phyloP scores from a whole-genome alignment of 2,113 vertebrate genomes.

The Chelonoidis abingdonii region DNA sequence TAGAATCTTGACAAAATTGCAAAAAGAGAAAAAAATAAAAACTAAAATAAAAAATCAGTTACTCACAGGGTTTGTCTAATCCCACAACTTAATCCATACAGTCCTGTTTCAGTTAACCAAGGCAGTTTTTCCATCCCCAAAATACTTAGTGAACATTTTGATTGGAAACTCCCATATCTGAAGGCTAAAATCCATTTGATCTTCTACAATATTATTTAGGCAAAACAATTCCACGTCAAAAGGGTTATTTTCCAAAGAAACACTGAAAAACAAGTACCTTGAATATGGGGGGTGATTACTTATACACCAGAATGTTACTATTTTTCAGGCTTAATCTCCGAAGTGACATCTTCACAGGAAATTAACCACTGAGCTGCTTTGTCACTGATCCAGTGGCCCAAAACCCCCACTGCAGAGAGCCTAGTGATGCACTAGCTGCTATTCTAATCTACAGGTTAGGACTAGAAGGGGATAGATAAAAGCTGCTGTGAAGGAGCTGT shows the following conservation, averaged over 20 bases:
- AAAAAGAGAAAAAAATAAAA: neutral
- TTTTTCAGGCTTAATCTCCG: neutral
- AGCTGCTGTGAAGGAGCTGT: fast-evolving
- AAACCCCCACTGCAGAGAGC: neutral
- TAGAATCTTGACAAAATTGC: neutral
- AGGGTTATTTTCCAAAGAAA: neutral
- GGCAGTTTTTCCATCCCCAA: neutral
- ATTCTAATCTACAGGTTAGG: neutral
- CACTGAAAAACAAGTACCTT: neutral
- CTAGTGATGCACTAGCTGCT: neutral
- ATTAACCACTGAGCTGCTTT: fast-evolving
- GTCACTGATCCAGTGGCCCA: too few species aligned
- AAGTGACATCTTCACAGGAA: neutral
- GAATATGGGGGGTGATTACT: neutral
- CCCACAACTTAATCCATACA: fast-evolving
- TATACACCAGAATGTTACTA: neutral
- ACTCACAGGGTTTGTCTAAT: neutral
- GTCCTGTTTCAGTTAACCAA: neutral
- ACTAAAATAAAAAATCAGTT: neutral
- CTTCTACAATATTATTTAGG: neutral
- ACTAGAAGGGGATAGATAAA: neutral
- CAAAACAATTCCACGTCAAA: neutral
- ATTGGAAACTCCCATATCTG: neutral
- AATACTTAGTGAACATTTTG: neutral
- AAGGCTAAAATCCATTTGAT: neutral